Percentiles rank a stretch among this genome's conserved stretches.
phyloP scores from a whole-genome alignment of 2,888 invertebrate species.

The Parelbella ahira region DNA sequence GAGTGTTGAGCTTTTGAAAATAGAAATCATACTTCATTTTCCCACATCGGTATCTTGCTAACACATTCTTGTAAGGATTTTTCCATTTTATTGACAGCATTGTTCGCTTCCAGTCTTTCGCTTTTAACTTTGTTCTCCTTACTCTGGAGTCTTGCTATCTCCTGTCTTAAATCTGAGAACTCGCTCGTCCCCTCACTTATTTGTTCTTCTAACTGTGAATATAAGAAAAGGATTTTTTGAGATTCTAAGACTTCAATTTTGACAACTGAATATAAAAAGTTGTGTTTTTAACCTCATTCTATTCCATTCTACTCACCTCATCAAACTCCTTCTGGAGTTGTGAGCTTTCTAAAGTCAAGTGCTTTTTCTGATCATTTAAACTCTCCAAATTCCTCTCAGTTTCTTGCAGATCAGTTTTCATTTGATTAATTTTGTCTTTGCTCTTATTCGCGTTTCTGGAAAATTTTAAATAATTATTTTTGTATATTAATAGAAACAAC shows the following conservation, averaged over 20 bases:
- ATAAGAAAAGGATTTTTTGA: neutral
- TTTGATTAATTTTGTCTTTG: conserved; percentile 85
- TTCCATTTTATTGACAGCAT: conserved; percentile 82
- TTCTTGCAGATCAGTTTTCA: conserved; percentile 85
- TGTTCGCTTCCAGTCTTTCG: conserved; percentile 87
- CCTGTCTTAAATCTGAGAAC: conserved; percentile 81
- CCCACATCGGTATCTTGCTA: conserved; percentile 78
- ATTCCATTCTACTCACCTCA: too few species aligned
- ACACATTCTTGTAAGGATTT: conserved; percentile 80
- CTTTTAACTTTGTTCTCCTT: conserved; percentile 85
- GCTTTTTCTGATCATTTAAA: conserved; percentile 79
- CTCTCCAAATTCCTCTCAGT: conserved; percentile 83
- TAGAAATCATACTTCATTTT: conserved; percentile 62
- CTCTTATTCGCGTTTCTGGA: conserved; percentile 87
- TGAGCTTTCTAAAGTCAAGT: conserved; percentile 78
- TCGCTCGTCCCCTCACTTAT: conserved; percentile 80
- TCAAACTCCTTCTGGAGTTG: conserved; percentile 77
- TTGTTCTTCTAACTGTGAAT: conserved; percentile 68
- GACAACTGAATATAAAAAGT: too few species aligned
- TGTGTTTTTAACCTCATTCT: too few species aligned
- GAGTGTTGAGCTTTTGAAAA: too few species aligned
- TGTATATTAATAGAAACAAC: too few species aligned
- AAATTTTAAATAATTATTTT: too few species aligned
- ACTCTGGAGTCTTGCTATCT: conserved; percentile 81
- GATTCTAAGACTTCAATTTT: too few species aligned